A percentile compares a stretch with the other conserved stretches of the same genome.
phyloP scores from a whole-genome alignment of 2,888 invertebrate genomes.

The Ditula angustiorana region DNA sequence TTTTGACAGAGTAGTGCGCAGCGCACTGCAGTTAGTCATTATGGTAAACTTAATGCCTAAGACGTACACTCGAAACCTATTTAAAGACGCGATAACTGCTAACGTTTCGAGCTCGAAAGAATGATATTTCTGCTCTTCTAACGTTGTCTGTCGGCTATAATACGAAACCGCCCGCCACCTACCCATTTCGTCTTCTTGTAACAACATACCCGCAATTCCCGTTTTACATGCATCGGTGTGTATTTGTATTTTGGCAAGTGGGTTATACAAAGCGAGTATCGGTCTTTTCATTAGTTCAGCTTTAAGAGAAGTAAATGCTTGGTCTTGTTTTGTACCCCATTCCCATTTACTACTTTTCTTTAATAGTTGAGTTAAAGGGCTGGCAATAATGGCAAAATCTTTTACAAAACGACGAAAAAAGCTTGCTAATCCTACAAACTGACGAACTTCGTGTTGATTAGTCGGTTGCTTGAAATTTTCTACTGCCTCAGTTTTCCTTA shows the following conservation, averaged over 20 bases:
- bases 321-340: constrained; percentile 37
- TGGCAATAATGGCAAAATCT: constrained; percentile 44
- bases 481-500: constrained; percentile 46
- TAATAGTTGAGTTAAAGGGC: constrained; percentile 43
- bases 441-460: constrained; percentile 46
- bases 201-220: constrained; percentile 52
- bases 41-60: constrained; percentile 28
- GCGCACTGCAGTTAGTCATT: constrained; percentile 4
- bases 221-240: constrained; percentile 53
- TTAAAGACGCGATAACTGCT: constrained; percentile 34
- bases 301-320: constrained; percentile 41
- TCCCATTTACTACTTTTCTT: constrained; percentile 43
- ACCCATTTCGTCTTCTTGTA: constrained; percentile 42
- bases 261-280: constrained; percentile 39
- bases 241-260: constrained; percentile 47
- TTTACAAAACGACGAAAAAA: constrained; percentile 49
- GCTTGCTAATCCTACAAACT: constrained; percentile 49
- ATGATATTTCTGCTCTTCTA: constrained; percentile 50
- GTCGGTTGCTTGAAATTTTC: constrained; percentile 31
- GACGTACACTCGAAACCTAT: constrained; percentile 30
- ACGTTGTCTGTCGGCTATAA: constrained; percentile 50
- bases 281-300: constrained; percentile 32
- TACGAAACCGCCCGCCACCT: constrained; percentile 46
- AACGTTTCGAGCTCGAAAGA: constrained; percentile 36
- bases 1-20: constrained; percentile 1